phyloP scores from a whole-genome alignment of 1,140 invertebrate genomes.

The Meloidogyne exigua region DNA sequence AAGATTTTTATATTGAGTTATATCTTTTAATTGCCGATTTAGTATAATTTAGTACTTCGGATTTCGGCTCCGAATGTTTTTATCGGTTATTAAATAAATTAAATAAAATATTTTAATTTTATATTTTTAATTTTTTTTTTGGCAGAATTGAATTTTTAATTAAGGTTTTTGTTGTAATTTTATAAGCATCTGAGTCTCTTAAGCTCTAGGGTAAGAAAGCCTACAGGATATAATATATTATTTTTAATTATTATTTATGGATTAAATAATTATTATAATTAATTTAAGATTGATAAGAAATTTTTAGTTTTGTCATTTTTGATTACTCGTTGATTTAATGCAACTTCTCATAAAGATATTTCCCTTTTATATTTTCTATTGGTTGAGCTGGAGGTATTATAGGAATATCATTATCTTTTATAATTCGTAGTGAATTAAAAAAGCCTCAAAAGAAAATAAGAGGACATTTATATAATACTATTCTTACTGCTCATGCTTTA shows the following conservation, averaged over 20 bases:
- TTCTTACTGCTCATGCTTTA: neutral
- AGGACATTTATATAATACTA: neutral
- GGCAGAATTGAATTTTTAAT: constrained; percentile 33
- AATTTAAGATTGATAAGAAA: too few species aligned
- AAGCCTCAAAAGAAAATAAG: neutral
- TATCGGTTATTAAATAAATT: too few species aligned
- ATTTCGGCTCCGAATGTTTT: too few species aligned
- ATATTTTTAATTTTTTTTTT: constrained; percentile 38
- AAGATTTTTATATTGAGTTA: constrained; percentile 49
- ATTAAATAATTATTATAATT: too few species aligned
- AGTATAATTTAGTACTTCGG: constrained; percentile 48
- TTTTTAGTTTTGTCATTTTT: constrained; percentile 59
- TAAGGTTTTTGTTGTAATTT: constrained; percentile 40
- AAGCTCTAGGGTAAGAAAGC: too few species aligned
- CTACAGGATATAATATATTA: too few species aligned
- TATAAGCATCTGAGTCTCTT: too few species aligned
- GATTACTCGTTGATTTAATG: constrained; percentile 27
- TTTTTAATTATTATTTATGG: too few species aligned
- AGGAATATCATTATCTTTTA: neutral
- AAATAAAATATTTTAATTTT: constrained; percentile 47
- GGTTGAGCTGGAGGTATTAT: neutral
- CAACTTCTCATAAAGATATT: neutral
- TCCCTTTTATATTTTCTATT: neutral
- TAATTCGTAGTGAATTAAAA: neutral
- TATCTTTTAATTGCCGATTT: constrained; percentile 63